phyloP scores from a whole-genome alignment of 2,888 invertebrate species.

The Antheraea assamensis region DNA sequence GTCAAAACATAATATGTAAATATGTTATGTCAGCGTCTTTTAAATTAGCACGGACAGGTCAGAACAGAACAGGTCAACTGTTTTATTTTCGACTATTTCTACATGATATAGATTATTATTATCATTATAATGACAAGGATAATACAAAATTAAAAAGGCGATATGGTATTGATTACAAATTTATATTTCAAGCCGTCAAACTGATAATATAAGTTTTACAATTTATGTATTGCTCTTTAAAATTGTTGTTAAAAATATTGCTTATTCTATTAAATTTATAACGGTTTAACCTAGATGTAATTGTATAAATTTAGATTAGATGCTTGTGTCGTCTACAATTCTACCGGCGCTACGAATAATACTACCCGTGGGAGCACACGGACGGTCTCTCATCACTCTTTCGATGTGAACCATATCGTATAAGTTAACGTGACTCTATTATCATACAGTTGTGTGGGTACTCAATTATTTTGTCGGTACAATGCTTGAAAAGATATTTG shows the following conservation, averaged over 20 bases:
- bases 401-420: background rate
- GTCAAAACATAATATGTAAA: too few relatives aligned
- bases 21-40: too few relatives aligned
- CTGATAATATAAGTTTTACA: too few relatives aligned
- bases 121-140: too few relatives aligned
- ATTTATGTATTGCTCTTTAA: background rate
- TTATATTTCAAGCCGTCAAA: too few relatives aligned
- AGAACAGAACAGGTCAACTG: too few relatives aligned
- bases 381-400: constrained; percentile 2
- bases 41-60: too few relatives aligned
- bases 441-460: background rate
- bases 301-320: background rate
- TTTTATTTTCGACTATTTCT: too few relatives aligned
- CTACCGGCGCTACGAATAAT: background rate
- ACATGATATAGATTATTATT: too few relatives aligned
- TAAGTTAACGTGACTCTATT: constrained; percentile 3
- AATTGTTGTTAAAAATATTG: background rate
- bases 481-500: background rate
- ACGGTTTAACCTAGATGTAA: background rate
- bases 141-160: too few relatives aligned
- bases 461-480: background rate
- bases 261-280: background rate
- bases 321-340: background rate
- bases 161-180: too few relatives aligned
- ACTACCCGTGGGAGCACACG: background rate